These are phyloP conservation scores for Kryphioiulus occultus DNA, from an alignment of 2,888 invertebrate genomes.

Conservation along the genomic window DNA sequence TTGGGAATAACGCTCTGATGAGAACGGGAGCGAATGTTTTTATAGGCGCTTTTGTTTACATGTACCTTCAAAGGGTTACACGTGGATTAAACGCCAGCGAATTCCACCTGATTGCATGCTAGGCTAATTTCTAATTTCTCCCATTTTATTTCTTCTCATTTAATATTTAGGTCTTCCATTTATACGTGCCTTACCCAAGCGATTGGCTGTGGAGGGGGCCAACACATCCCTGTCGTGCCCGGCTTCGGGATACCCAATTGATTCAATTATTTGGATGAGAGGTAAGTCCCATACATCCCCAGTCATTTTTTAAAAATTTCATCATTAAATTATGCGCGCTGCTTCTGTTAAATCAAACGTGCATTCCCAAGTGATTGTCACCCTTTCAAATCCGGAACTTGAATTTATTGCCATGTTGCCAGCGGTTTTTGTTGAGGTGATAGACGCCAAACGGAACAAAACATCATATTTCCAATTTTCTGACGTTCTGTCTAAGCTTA, in stretches of 20 bases:
- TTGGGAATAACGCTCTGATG: conserved; percentile 32
- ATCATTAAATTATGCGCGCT: background rate
- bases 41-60: conserved; percentile 29
- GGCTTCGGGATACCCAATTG: conserved; percentile 82
- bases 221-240: conserved; percentile 78
- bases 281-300: conserved; percentile 61
- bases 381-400: background rate
- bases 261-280: conserved; percentile 81
- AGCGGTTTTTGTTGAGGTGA: background rate
- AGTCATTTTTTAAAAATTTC: background rate
- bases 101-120: background rate
- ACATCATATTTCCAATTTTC: background rate
- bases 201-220: conserved; percentile 81
- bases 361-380: background rate
- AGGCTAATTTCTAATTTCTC: background rate
- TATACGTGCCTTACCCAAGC: conserved; percentile 79
- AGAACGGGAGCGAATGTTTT: background rate
- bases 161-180: conserved; percentile 73
- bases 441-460: background rate
- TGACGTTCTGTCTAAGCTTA: background rate
- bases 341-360: background rate
- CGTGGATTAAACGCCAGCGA: background rate
- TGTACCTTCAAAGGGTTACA: conserved; percentile 18
- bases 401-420: background rate
- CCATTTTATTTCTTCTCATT: conserved; percentile 47